Conservation (phyloP, 2,888 invertebrate genomes). For the Leucoma salicis region DNA sequence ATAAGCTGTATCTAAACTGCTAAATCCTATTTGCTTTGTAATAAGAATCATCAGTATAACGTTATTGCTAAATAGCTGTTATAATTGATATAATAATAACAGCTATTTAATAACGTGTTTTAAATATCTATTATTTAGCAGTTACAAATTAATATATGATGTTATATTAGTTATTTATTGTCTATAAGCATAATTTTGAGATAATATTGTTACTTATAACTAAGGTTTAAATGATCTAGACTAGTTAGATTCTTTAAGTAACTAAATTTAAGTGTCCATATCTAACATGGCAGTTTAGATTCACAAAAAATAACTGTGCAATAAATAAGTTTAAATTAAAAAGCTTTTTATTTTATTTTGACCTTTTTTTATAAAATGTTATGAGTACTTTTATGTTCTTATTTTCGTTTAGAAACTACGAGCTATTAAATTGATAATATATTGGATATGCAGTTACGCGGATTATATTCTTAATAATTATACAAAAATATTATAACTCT, state of each 20-base stretch:
- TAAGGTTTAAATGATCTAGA: slow-evolving; percentile 39
- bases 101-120: not conserved
- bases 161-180: slow-evolving; percentile 14
- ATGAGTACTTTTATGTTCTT: not conserved
- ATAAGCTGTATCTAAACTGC: too few species aligned
- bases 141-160: not conserved
- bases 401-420: not conserved
- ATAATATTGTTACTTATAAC: slow-evolving; percentile 18
- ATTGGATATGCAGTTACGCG: not conserved
- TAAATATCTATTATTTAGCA: not conserved
- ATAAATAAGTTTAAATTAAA: slow-evolving; percentile 34
- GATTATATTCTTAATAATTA: slow-evolving; percentile 11
- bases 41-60: too few species aligned
- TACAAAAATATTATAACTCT: slow-evolving; percentile 28
- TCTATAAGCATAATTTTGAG: slow-evolving; percentile 32
- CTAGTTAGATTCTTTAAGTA: slow-evolving; percentile 45
- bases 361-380: slow-evolving; percentile 4
- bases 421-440: not conserved
- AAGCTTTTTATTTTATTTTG: slow-evolving; percentile 29
- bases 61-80: not conserved
- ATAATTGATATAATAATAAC: slow-evolving; percentile 1
- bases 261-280: slow-evolving; percentile 28
- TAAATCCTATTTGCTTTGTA: too few species aligned
- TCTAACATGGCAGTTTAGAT: slow-evolving; percentile 45
- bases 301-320: slow-evolving; percentile 38